Base-by-base conservation (phyloP, 2,113 vertebrate species). In the Lepus timidus region DNA sequence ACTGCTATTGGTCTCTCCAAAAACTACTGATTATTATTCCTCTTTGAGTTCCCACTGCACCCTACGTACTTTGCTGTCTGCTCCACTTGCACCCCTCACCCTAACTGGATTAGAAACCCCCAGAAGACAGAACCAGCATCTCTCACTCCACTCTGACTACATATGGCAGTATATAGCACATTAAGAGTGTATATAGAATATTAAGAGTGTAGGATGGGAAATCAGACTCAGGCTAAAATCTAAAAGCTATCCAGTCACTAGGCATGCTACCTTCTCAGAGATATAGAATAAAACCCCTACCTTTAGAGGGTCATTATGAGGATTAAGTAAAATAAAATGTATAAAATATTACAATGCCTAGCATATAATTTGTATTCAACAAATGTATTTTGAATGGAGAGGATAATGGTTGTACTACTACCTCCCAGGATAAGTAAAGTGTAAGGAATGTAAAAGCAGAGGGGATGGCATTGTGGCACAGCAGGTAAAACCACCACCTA, bases 351-450 rank as follows among this genome's bases (percentile, higher is more conserved):
- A 75, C 8, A 86, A 20, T 74, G 4, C 12, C 16, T 75, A 62
- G 23, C 76, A 79, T 12, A 27, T 52, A 83, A 92, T 39, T 68
- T 94, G 90, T 90, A 87, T 39, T 95, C 62, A 70, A 80, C 23
- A 84, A 68, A 68, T 65, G 52, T 51, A 93, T 70, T 84, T 52
- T 74, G 51, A 70, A 55, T 81, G 36, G 80, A 81, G 55, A 95
- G 49, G 86, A 76, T 93, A 92, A 93, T 29, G 36, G n/a, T 31
- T 91, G 49, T 27, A 64, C 58, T 89, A 92, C 61, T 52, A 81
- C 9, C 20, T 36, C 58, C 8, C 64, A 70, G 23, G 25, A 71
- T 93, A 81, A 64, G 75, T n/a, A 73, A 79, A 73, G 0, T 4
- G 9, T 85, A 16, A 86, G 49, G 73, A 71, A 92, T 65, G 13